Conservation (phyloP, 2,888 invertebrate species). For the Odontomyia ornata region DNA sequence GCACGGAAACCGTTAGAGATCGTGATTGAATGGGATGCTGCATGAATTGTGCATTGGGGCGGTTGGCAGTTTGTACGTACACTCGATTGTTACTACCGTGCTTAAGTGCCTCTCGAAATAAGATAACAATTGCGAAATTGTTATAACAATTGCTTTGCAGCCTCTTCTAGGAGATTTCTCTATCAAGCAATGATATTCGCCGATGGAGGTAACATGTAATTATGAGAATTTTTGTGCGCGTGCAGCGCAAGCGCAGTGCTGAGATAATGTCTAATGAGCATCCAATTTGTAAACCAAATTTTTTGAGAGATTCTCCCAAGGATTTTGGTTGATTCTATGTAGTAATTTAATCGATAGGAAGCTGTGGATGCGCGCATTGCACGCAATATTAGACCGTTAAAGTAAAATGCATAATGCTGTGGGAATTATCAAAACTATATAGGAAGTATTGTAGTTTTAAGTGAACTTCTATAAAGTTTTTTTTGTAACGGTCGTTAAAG, state of each 20-base stretch:
- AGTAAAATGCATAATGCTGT: too few species aligned
- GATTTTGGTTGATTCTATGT: too few species aligned
- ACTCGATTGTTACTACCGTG: conserved; percentile 1
- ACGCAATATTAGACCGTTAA: too few species aligned
- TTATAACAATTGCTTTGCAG: conserved; percentile 19
- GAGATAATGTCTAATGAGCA: conserved; percentile 21
- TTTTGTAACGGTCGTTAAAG: too few species aligned
- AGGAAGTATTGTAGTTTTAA: too few species aligned
- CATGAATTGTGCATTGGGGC: conserved; percentile 15
- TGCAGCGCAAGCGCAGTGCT: not conserved
- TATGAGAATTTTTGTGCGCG: conserved; percentile 14
- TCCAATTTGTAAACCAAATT: conserved; percentile 44
- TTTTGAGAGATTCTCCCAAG: not conserved
- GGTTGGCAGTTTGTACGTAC: not conserved
- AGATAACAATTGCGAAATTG: conserved; percentile 44
- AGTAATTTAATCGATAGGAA: too few species aligned
- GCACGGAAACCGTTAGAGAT: conserved; percentile 38
- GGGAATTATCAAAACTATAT: too few species aligned
- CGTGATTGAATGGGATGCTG: conserved; percentile 34
- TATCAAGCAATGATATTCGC: not conserved
- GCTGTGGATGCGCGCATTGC: too few species aligned
- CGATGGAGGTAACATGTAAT: not conserved
- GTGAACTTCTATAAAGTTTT: too few species aligned
- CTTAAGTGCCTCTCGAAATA: conserved; percentile 29
- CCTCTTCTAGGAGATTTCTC: conserved; percentile 1